Conservation (phyloP, 2,888 invertebrate genomes). For the Brachylomia viminalis region DNA sequence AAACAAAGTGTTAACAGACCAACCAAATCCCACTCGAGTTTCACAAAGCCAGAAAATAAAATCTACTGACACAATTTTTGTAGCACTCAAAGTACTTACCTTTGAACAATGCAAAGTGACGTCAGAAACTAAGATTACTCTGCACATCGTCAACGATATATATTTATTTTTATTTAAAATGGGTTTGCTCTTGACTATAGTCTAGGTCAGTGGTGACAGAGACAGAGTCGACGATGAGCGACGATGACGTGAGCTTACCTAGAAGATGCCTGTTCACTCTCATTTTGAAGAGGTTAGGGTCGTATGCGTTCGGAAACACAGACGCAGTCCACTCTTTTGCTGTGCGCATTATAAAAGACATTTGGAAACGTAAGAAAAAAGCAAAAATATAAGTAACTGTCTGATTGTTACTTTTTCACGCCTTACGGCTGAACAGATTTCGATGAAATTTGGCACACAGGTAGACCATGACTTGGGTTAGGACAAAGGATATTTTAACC, state of each 20-base stretch:
- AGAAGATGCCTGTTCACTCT: no score
- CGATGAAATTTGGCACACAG: not conserved
- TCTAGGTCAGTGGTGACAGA: no score
- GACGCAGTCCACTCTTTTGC: no score
- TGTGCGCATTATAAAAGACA: no score
- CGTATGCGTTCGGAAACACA: no score
- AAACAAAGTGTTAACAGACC: conserved; percentile 7
- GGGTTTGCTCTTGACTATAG: no score
- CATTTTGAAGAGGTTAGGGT: no score
- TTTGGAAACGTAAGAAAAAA: no score
- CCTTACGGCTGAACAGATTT: not conserved
- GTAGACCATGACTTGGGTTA: not conserved
- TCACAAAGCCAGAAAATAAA: conserved; percentile 37
- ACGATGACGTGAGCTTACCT: no score
- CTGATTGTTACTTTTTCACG: not conserved
- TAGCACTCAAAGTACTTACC: not conserved
- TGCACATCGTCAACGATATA: not conserved
- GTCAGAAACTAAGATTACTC: not conserved
- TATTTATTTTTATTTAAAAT: no score
- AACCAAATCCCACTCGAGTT: conserved; percentile 1
- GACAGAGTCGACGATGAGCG: no score
- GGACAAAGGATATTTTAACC: not conserved
- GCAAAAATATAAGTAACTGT: not conserved
- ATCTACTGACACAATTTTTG: not conserved
- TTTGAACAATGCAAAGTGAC: not conserved